Evolutionary conservation across 2,113 vertebrate species (phyloP).

Genomic region (Podarcis muralis): DNA sequence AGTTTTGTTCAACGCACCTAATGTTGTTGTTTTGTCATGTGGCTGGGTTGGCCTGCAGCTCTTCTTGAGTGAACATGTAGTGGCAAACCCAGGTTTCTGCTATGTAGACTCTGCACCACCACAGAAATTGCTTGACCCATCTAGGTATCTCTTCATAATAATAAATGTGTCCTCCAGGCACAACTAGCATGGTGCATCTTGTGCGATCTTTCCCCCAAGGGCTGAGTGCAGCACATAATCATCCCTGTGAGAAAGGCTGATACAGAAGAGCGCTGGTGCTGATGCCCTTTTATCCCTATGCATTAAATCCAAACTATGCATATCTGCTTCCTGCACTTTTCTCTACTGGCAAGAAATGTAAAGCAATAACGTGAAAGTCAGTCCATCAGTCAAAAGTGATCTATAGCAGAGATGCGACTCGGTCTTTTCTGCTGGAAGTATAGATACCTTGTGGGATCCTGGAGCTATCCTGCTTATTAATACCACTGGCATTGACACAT

Average conservation of each 20-base stretch:
- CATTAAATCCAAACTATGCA: neutral
- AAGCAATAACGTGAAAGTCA: conserved; percentile 30
- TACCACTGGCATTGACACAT: conserved; percentile 48
- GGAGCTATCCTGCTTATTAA: conserved; percentile 49
- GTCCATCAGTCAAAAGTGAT: neutral
- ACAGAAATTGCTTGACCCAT: neutral
- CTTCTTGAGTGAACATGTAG: no score
- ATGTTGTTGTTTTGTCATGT: neutral
- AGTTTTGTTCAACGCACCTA: neutral
- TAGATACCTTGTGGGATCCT: conserved; percentile 47
- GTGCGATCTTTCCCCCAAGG: neutral
- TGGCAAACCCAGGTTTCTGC: neutral
- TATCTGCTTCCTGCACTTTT: neutral
- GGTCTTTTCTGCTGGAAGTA: neutral
- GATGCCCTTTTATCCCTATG: neutral
- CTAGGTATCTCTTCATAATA: neutral
- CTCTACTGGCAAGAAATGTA: conserved; percentile 1
- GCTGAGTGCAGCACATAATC: neutral
- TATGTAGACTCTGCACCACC: neutral
- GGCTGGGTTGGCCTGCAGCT: neutral
- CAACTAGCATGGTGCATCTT: neutral
- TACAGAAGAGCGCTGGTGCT: neutral
- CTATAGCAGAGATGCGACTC: conserved; percentile 26
- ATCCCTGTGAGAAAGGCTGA: neutral
- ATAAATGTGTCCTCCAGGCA: neutral